phyloP scores from a whole-genome alignment of 2,113 vertebrate genomes.

The Protobothrops mucrosquamatus region DNA sequence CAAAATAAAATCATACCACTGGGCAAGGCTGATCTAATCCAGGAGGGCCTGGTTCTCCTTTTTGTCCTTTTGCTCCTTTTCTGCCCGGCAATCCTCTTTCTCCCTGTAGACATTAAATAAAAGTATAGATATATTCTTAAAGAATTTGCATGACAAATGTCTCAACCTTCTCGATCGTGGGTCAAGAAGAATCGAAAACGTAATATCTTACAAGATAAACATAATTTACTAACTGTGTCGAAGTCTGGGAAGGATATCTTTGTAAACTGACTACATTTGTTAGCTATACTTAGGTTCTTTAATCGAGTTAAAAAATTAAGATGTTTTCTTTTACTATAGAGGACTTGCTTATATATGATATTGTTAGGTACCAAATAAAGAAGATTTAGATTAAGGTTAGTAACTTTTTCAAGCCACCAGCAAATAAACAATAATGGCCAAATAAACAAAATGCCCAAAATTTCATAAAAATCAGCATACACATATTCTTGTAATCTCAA shows the following conservation, averaged over 20 bases:
- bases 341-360: neutral
- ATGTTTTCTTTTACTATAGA: neutral
- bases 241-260: too few species aligned
- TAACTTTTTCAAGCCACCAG: neutral
- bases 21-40: conserved; percentile 96
- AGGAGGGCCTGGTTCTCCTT: conserved; percentile 92
- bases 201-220: too few species aligned
- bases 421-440: neutral
- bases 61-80: conserved; percentile 92
- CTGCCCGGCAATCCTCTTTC: conserved; percentile 86
- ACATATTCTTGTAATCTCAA: neutral
- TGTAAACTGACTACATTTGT: too few species aligned
- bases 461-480: neutral
- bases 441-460: neutral
- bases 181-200: too few species aligned
- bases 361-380: neutral
- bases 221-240: too few species aligned
- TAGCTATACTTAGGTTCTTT: too few species aligned
- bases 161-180: neutral
- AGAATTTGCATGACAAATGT: neutral
- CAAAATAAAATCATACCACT: conserved; percentile 80
- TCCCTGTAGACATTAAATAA: conserved; percentile 72
- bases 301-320: too few species aligned
- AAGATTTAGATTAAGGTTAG: neutral
- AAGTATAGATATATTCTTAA: neutral